phyloP scores from a whole-genome alignment of 2,113 vertebrate genomes.

The rabbit (Oryctolagus cuniculus) region DNA sequence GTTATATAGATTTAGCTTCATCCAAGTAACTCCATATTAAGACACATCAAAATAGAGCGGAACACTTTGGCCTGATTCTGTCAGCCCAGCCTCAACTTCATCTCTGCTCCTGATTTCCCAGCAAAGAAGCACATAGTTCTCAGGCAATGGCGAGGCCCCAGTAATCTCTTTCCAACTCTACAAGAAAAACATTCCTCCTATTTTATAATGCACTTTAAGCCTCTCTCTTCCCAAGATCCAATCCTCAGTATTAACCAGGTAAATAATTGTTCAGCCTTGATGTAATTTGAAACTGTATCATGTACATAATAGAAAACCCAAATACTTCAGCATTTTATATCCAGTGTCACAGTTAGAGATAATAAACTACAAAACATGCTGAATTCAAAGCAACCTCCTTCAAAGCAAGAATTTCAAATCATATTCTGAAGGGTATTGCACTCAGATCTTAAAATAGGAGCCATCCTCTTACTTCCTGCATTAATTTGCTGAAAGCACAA shows the following conservation, averaged over 20 bases:
- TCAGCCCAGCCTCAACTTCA: slow-evolving; percentile 34
- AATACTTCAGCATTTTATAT: slow-evolving; percentile 6
- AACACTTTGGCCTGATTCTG: slow-evolving; percentile 76
- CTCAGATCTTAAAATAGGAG: slow-evolving; percentile 52
- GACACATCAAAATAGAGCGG: slow-evolving; percentile 51
- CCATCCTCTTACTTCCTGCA: slow-evolving; percentile 33
- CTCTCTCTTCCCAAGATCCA: background rate
- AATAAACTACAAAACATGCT: background rate
- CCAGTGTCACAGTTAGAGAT: background rate
- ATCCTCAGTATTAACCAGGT: background rate
- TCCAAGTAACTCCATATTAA: slow-evolving; percentile 49
- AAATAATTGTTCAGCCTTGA: background rate
- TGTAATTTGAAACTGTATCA: background rate
- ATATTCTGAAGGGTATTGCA: slow-evolving; percentile 21
- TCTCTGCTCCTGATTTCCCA: background rate
- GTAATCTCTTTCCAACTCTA: slow-evolving; percentile 54
- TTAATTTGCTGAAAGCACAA: slow-evolving; percentile 57
- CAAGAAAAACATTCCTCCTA: background rate
- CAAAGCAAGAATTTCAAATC: slow-evolving; percentile 48
- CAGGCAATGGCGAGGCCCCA: background rate
- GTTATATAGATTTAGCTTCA: slow-evolving; percentile 8
- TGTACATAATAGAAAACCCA: background rate
- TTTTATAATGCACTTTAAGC: background rate
- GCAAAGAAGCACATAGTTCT: background rate
- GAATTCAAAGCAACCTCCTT: slow-evolving; percentile 26